Evolutionary conservation across 2,113 vertebrate species (phyloP).

Genomic region (Charadrius vociferus): DNA sequence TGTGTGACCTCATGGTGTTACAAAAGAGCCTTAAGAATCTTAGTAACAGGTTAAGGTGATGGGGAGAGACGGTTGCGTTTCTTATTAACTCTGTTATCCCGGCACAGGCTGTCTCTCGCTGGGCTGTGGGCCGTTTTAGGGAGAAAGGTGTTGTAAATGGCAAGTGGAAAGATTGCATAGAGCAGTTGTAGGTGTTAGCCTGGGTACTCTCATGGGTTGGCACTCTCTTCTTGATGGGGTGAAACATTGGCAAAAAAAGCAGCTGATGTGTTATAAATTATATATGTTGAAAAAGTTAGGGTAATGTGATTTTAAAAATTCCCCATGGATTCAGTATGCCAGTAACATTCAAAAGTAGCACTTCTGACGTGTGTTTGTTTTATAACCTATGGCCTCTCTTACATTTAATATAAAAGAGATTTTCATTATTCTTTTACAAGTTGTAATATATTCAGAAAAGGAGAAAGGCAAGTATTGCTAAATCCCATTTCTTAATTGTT

Average conservation of each 20-base stretch:
- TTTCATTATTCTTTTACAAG: neutral
- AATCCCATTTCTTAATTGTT: neutral
- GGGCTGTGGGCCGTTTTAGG: neutral
- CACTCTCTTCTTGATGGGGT: neutral
- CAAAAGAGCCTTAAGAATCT: neutral
- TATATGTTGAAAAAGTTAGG: neutral
- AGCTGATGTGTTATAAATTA: neutral
- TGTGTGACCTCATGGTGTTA: neutral
- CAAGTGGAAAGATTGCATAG: neutral
- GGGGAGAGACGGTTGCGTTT: neutral
- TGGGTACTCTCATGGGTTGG: neutral
- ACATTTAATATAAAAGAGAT: neutral
- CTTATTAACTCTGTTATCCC: neutral
- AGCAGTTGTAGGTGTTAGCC: neutral
- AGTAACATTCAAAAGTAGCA: neutral
- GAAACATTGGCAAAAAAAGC: neutral
- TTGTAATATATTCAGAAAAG: neutral
- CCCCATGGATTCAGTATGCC: neutral
- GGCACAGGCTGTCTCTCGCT: neutral
- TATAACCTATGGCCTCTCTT: neutral
- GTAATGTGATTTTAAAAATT: neutral
- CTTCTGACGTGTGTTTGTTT: neutral
- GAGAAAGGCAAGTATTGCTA: neutral
- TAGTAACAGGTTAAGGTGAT: neutral
- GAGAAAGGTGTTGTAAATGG: neutral